Evolutionary conservation across 2,113 vertebrate species (phyloP), one percentile per base, ranked within the genome.

Genomic region (Oenanthe melanoleuca): DNA sequence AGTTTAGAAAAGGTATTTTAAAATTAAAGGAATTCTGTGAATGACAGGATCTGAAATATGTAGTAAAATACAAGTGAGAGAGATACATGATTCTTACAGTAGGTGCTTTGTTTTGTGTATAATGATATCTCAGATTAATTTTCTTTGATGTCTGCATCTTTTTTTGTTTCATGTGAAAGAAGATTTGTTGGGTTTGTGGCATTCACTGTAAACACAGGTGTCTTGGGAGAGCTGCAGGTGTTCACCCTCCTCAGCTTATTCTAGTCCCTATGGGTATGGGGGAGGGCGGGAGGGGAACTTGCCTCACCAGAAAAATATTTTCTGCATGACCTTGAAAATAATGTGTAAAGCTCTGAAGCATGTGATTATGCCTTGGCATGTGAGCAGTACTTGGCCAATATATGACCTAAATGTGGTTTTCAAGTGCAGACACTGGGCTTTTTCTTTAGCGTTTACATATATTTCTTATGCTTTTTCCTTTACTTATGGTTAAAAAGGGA

Each of bases 181-280:
- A 90, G 89, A 95, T 96, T 94, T 94, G 93, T 95, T 96, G 78
- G 47, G 56, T 90, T 69, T 83, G 75, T 96, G 90, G 96, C 94
- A 93, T 94, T 94, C 69, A 31, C 31, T 82, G 94, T 93, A 95
- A 96, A 96, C 96, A 94, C 97, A 97, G 97, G 95, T 97, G 96
- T 92, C 95, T 94, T 96, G 74, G 87, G 94, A 95, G 89, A 95
- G 80, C 95, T 97, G 97, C 97, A 97, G 96, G 97, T 97, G 97
- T 95, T 97, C 95, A 95, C 89, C 89, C 73, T 95, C 85, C 92
- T 96, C 94, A 87, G 91, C 89, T 96, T 94, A 78, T 92, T 96
- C 74, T 80, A 75, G 69, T 97, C 95, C 94, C 96, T 84, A 14
- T 80, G 95, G 96, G 86, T 85, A 96, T 95, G 80, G 69, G 80